Conservation (phyloP, 2,888 invertebrate species). For the Stenolophus ochropezus region DNA sequence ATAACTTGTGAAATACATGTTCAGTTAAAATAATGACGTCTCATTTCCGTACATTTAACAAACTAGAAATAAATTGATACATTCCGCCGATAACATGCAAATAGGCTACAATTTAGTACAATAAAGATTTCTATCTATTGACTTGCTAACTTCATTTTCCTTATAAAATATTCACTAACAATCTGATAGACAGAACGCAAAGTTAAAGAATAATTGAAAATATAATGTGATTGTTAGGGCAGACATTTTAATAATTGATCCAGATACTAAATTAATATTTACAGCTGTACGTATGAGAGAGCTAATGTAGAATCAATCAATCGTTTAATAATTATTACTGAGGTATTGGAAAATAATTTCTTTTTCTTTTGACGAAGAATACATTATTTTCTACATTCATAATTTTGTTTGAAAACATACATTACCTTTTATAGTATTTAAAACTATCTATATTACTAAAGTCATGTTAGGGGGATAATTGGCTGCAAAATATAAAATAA, state of each 20-base stretch:
- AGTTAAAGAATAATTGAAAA: constrained; percentile 1
- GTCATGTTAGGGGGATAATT: no score
- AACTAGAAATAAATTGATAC: background rate
- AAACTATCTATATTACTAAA: no score
- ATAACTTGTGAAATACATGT: no score
- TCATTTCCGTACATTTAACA: background rate
- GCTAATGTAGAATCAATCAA: background rate
- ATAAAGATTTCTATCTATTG: constrained; percentile 13
- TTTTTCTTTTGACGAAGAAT: background rate
- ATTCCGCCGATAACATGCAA: background rate
- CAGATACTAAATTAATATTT: background rate
- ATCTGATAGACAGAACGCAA: background rate
- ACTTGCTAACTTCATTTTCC: background rate
- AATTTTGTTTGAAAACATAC: no score
- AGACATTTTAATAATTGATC: background rate
- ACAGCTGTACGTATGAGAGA: background rate
- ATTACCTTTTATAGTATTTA: no score
- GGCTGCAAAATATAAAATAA: no score
- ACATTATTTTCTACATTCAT: background rate
- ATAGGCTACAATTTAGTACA: background rate
- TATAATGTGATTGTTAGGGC: background rate
- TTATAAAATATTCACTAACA: constrained; percentile 11
- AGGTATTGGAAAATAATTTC: background rate
- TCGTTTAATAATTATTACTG: background rate
- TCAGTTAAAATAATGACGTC: no score